Conservation (phyloP, 1,140 invertebrate species). For the Philopotamus ludificatus region DNA sequence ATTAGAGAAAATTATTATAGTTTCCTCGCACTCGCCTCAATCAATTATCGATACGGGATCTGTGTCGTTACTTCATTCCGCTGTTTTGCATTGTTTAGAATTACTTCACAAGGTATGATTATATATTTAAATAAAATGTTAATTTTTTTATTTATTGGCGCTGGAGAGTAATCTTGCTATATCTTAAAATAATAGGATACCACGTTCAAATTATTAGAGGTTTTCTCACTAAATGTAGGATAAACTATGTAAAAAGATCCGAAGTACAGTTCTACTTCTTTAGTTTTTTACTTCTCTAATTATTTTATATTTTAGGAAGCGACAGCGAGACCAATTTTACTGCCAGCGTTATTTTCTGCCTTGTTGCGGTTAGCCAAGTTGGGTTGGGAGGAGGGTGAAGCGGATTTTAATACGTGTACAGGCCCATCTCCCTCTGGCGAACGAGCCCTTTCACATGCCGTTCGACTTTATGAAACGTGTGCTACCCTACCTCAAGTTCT, state of each 20-base stretch:
- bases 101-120: conserved; percentile 68
- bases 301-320: conserved; percentile 62
- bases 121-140: not conserved
- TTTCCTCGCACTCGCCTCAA: conserved; percentile 38
- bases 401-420: conserved; percentile 35
- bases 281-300: conserved; percentile 9
- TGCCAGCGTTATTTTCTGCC: conserved; percentile 76
- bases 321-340: conserved; percentile 61
- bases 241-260: too few species aligned
- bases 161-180: too few species aligned
- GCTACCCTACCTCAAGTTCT: conserved; percentile 73
- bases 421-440: conserved; percentile 73
- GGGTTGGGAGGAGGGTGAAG: conserved; percentile 10
- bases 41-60: conserved; percentile 63
- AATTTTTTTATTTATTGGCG: conserved; percentile 1
- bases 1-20: conserved; percentile 58
- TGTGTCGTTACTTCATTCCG: conserved; percentile 77
- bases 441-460: conserved; percentile 77
- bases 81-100: conserved; percentile 77
- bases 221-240: too few species aligned
- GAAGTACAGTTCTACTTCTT: too few species aligned
- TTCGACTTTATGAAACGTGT: conserved; percentile 79
- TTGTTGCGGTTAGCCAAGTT: conserved; percentile 58
- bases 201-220: too few species aligned
- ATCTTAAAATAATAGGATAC: too few species aligned